Base-by-base conservation (phyloP, 1,140 invertebrate species). In the Drosophila murphyi region DNA sequence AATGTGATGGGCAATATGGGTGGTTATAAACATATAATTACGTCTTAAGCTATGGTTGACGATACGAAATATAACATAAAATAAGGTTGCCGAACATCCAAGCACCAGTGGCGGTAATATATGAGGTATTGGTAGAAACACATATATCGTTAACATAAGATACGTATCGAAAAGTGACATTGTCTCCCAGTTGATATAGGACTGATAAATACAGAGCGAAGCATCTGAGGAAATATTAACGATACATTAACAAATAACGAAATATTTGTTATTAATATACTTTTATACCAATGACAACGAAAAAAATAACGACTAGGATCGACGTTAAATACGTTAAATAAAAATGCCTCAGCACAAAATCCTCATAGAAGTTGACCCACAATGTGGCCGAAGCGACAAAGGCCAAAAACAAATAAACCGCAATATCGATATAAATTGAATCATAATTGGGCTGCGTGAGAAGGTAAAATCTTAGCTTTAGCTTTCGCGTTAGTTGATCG, bases 121-220 rank as follows among this genome's bases (percentile, higher is more conserved):
- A 72, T 94, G 94, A 28, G 94, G 94, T 61, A 97, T 93, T 1
- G 96, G 96, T 32, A 97, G 92, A 82, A 97, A 97, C 72, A 97
- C 94, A 85, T 97, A 97, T 56, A 96, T 95, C 1, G 95, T 95
- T 41, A 97, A 93, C 2, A 97, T 92, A 0, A 95, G 93, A 88
- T 96, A 95, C 0, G 95, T 95, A 4, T 94, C 94, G 78, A 95
- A 96, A 0, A 95, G 94, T 10, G 96, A 95, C 35, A 95, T 86
- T 0, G 95, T 81, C 6, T 76, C 69, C 37, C 71, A 80, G 41
- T 92, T 76, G 32, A 80, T 71, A 0, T 54, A 51, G 5, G 90
- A 87, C 70, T 95, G 93, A 78, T 94, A 94, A 6, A 94, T 47
- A 4, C 94, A 94, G 0, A 94, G 73, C 0, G 91, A 90, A 10